phyloP scores from a whole-genome alignment of 2,888 invertebrate genomes.

The Sthenelais limicola region DNA sequence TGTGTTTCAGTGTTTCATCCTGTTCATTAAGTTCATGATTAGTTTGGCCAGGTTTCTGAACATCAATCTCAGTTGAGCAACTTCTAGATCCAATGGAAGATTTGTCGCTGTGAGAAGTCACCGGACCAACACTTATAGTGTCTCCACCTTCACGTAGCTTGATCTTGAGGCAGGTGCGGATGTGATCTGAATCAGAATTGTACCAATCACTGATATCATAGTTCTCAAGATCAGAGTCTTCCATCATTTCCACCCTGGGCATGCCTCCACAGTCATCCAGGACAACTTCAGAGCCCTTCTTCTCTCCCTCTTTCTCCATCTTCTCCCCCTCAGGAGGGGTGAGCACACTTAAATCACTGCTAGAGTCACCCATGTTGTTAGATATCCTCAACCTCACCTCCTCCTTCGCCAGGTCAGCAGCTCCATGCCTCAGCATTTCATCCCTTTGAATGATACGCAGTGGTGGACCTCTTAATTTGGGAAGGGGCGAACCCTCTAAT shows the following conservation, averaged over 20 bases:
- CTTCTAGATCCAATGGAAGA: no score
- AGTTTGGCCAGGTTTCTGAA: no score
- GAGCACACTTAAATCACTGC: neutral
- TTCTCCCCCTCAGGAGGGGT: neutral
- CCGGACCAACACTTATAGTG: no score
- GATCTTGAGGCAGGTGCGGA: neutral
- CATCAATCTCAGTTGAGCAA: no score
- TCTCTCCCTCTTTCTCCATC: neutral
- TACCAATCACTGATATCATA: slow-evolving; percentile 24
- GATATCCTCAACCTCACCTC: neutral
- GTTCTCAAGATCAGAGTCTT: neutral
- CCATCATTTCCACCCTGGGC: neutral
- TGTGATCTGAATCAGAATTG: slow-evolving; percentile 20
- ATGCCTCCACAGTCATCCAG: no score
- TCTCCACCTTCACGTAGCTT: no score
- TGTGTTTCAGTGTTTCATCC: no score
- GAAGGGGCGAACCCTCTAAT: neutral
- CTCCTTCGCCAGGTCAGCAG: neutral
- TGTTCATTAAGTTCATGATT: no score
- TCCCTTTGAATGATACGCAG: neutral
- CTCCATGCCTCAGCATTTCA: neutral
- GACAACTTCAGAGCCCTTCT: no score
- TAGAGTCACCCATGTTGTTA: slow-evolving; percentile 1
- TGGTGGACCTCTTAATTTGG: neutral
- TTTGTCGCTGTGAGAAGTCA: no score